Conservation (phyloP, 2,888 invertebrate genomes). For the Ormyrus thymus region DNA sequence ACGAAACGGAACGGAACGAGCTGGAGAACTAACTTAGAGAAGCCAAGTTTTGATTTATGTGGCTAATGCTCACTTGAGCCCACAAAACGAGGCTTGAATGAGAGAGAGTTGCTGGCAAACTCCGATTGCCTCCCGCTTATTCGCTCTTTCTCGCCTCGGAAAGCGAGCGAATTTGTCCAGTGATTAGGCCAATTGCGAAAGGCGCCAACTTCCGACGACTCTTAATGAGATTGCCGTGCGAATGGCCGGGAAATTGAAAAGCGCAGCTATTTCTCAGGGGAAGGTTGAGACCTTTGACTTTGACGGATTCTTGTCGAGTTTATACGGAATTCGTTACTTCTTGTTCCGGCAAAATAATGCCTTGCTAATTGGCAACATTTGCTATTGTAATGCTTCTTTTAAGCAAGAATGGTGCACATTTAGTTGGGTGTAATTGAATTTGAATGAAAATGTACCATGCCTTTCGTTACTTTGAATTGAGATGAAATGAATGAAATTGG, state of each 20-base stretch:
- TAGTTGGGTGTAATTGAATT: no score
- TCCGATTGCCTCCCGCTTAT: conserved; percentile 47
- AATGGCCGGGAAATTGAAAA: conserved; percentile 44
- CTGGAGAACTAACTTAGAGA: conserved; percentile 62
- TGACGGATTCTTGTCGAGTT: conserved; percentile 14
- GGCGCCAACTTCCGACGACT: conserved; percentile 38
- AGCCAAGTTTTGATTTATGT: conserved; percentile 71
- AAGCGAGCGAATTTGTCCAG: conserved; percentile 64
- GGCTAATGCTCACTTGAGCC: conserved; percentile 66
- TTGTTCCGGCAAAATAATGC: neutral
- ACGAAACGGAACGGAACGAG: conserved; percentile 60
- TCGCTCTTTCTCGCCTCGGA: conserved; percentile 21
- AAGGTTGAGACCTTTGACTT: conserved; percentile 2
- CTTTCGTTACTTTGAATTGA: no score
- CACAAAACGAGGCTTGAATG: conserved; percentile 62
- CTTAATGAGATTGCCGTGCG: conserved; percentile 50
- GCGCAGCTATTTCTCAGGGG: neutral
- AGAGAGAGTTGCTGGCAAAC: conserved; percentile 46
- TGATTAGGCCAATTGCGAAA: conserved; percentile 64
- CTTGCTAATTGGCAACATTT: no score
- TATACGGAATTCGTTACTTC: neutral
- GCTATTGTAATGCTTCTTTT: no score
- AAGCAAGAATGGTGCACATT: no score
- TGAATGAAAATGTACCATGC: no score
- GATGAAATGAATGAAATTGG: no score